Base-by-base conservation (phyloP, 2,888 invertebrate species). In the Omphaloscelis lunosa region DNA sequence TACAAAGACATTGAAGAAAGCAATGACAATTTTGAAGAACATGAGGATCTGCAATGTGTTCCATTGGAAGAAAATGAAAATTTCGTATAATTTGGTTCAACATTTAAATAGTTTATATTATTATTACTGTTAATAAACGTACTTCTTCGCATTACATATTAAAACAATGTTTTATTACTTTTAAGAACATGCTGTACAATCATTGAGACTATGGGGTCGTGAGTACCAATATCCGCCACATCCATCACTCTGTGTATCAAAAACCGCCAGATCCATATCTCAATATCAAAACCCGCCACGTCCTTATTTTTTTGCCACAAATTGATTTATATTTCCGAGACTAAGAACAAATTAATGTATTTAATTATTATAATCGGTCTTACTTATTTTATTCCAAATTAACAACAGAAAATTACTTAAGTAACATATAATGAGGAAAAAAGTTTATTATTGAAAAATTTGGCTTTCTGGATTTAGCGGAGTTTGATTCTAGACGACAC, bases 1-100 rank as follows among this genome's bases (percentile, higher is more conserved):
- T 86, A 75, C 73, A 84, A 84, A 75, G 80, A 86, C 27, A 77
- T 84, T 71, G n/a, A n/a, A n/a, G n/a, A n/a, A n/a, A n/a, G n/a
- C n/a, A n/a, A n/a, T n/a, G n/a, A n/a, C n/a, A n/a, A n/a, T n/a
- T n/a, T n/a, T n/a, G n/a, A n/a, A n/a, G n/a, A n/a, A n/a, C n/a
- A n/a, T n/a, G n/a, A n/a, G n/a, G n/a, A n/a, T n/a, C n/a, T n/a
- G n/a, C n/a, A n/a, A n/a, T n/a, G n/a, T n/a, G n/a, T n/a, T n/a
- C n/a, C 27, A 77, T 84, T 71, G 34, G 68, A 74, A 68, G 74
- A 75, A 68, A 71, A 78, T 75, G 79, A 83, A 51, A 66, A 67
- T 53, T 53, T 53, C 53, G 12, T 67, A 67, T 67, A 34, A 67
- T 66, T 66, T 65, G 27, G 20, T 65, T 51, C 20, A 20, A 51